phyloP scores from a whole-genome alignment of 2,113 vertebrate species.

The Clarias magur region DNA sequence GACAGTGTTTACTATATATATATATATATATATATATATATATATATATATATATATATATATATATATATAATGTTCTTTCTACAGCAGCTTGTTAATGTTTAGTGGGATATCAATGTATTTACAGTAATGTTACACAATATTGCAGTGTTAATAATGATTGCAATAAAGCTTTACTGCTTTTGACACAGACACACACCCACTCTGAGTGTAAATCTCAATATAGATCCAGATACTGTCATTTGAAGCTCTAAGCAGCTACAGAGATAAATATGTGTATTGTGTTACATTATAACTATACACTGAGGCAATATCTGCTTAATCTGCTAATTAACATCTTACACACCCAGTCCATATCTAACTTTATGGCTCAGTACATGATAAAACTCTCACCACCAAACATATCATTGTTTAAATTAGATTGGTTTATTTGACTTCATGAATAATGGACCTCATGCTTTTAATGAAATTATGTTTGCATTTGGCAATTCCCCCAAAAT shows the following conservation, averaged over 20 bases:
- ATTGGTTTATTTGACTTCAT: constrained; percentile 14
- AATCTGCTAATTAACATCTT: no score
- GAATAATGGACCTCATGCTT: not conserved
- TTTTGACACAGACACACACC: not conserved
- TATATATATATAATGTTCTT: no score
- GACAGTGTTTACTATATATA: no score
- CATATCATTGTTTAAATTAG: constrained; percentile 33
- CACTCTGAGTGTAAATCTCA: not conserved
- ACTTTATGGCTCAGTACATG: not conserved
- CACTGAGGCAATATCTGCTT: not conserved
- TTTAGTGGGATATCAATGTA: not conserved
- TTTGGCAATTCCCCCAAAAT: not conserved
- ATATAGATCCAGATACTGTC: not conserved
- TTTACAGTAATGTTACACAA: not conserved
- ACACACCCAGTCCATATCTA: no score
- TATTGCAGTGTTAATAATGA: no score
- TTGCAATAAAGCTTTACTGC: not conserved
- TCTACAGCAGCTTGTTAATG: not conserved
- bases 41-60: no score
- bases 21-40: no score
- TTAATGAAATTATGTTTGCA: not conserved
- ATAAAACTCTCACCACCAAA: not conserved
- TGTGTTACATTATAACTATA: not conserved
- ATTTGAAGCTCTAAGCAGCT: not conserved
- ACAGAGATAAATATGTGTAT: not conserved